phyloP scores from a whole-genome alignment of 2,888 invertebrate genomes.

The Plebejus argus region DNA sequence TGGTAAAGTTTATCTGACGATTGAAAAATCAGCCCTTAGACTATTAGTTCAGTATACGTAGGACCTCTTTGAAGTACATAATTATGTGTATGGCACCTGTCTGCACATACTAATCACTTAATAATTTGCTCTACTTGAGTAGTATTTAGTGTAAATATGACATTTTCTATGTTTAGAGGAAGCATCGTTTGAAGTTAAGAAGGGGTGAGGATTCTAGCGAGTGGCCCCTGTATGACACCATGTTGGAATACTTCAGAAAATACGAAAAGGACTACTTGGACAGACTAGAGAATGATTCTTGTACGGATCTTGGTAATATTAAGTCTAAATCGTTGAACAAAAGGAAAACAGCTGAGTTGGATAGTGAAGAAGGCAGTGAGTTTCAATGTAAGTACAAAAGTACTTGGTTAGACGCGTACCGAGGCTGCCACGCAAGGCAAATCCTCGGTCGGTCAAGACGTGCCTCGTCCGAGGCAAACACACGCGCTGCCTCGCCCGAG shows the following conservation, averaged over 20 bases:
- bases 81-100: no score
- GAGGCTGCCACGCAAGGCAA: no score
- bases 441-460: no score
- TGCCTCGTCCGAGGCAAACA: no score
- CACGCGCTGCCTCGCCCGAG: no score
- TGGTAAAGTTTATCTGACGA: no score
- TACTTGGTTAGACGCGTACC: background rate
- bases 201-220: conserved; percentile 52
- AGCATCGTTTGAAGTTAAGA: conserved; percentile 61
- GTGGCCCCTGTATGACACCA: conserved; percentile 63
- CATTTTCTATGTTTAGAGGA: conserved; percentile 56
- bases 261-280: conserved; percentile 57
- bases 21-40: no score
- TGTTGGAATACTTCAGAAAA: conserved; percentile 59
- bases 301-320: conserved; percentile 31
- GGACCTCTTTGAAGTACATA: no score
- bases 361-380: conserved; percentile 51
- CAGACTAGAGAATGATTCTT: conserved; percentile 53
- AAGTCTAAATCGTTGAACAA: conserved; percentile 41
- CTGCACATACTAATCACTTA: no score
- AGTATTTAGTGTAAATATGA: background rate
- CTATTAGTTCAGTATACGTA: no score
- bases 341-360: conserved; percentile 46
- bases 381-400: conserved; percentile 64
- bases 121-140: no score